phyloP scores from a whole-genome alignment of 2,113 vertebrate species.

The Gallinago paraguaiae region DNA sequence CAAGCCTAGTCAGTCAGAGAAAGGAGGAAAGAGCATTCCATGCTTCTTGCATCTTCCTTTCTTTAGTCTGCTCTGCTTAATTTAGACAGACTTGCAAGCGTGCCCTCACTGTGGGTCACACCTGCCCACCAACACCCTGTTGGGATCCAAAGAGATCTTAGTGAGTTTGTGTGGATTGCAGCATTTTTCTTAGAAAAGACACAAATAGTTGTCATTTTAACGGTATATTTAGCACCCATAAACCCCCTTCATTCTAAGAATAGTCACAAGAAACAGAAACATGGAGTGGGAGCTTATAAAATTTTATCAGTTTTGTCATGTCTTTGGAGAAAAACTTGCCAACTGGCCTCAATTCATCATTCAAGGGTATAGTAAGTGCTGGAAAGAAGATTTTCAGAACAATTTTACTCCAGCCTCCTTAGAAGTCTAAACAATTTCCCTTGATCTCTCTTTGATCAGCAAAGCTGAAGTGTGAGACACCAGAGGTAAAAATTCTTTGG shows the following conservation, averaged over 20 bases:
- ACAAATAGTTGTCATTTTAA: neutral
- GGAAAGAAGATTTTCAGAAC: neutral
- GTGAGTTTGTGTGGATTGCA: neutral
- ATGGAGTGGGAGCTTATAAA: neutral
- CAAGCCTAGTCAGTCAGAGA: neutral
- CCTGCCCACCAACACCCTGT: neutral
- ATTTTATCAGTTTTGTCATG: constrained; percentile 7
- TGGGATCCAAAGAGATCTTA: neutral
- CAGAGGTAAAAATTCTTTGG: neutral
- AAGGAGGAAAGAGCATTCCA: neutral
- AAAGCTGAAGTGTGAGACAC: neutral
- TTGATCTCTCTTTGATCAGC: neutral
- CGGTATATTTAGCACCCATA: neutral
- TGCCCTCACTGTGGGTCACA: neutral
- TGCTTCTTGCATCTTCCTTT: neutral
- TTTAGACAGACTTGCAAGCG: neutral
- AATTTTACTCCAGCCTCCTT: neutral
- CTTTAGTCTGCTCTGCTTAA: neutral
- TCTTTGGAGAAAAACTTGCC: neutral
- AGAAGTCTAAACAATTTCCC: neutral
- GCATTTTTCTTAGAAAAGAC: neutral
- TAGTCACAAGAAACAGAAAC: constrained; percentile 5
- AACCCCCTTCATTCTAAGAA: neutral
- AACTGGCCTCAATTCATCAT: constrained; percentile 24
- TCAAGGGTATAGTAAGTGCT: neutral